Evolutionary conservation across 1,140 invertebrate species (phyloP), one percentile per base, ranked within the genome.

Genomic region (Brachionus asplanchnoidis): DNA sequence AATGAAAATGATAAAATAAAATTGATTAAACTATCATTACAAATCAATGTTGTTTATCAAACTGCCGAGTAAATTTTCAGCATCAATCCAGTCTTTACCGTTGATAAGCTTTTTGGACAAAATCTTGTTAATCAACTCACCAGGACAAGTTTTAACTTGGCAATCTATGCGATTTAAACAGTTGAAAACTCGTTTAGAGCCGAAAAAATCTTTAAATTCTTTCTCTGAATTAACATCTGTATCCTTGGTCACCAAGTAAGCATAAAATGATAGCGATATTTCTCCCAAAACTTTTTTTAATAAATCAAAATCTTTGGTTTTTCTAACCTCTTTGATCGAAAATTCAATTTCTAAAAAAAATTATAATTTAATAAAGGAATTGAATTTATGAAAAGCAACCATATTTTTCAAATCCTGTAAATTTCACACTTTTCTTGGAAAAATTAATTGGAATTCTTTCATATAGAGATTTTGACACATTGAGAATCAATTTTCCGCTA

Each of bases 131-230:
- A 77, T 23, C 26, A 50, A n/a, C 4, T 50, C 26, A 23, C 14
- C 12, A 11, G 73, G 46, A 50, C 73, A 46, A 36, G 8, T 26
- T 11, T 26, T 50, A 17, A 77, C 11, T 36, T n/a, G 4, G 3
- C 42, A 77, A n/a, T 77, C 73, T 14, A 77, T 77, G 14, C 73
- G 42, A 36, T 77, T 77, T 32, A 77, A 50, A 46, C 73, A 77
- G 20, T 12, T 77, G 23, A 50, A 23, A 46, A 77, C 73, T 20
- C 73, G 42, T 14, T 77, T 77, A 14, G 42, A 26, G 2, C 73
- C 73, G 12, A 77, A 77, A 50, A 50, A 12, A 23, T 77, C 46
- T 12, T 46, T 50, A 0, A 77, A 14, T 3, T 9, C 26, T 11
- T 77, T 26, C 11, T 36, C 46, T 7, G 42, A 26, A 44, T 75